Percentiles rank a stretch among this genome's conserved stretches.
phyloP scores from a whole-genome alignment of 1,140 invertebrate species.

The Chymomyza costata region DNA sequence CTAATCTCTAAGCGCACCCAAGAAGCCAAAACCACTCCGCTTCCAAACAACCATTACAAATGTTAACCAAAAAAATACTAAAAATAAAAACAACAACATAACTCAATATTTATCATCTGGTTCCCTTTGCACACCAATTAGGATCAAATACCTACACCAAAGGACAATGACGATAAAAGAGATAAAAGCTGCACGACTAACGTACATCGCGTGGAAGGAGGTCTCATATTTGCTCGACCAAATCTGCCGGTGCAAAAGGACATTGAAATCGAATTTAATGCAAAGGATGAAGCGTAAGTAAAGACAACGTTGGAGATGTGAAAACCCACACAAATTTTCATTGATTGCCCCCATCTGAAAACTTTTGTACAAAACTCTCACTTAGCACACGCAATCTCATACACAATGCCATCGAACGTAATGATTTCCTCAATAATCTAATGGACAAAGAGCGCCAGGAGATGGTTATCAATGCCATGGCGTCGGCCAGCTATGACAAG shows the following conservation, averaged over 20 bases:
- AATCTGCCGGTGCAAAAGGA: constrained; percentile 63
- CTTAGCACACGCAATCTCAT: constrained; percentile 77
- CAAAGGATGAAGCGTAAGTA: constrained; percentile 73
- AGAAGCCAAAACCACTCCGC: too few species aligned
- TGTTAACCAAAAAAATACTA: too few species aligned
- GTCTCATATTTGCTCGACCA: constrained; percentile 64
- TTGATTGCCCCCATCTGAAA: constrained; percentile 11
- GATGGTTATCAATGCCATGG: constrained; percentile 94
- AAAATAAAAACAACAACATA: constrained; percentile 33
- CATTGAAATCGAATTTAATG: constrained; percentile 63
- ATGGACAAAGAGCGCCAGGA: constrained; percentile 87
- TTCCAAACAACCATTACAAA: too few species aligned
- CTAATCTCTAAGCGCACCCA: too few species aligned
- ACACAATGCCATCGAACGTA: constrained; percentile 83
- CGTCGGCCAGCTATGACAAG: constrained; percentile 84
- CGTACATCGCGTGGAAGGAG: constrained; percentile 60
- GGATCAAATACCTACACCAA: constrained; percentile 39
- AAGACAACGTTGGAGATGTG: constrained; percentile 19
- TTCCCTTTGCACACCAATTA: constrained; percentile 30
- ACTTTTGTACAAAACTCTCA: constrained; percentile 2
- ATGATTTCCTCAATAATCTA: constrained; percentile 95
- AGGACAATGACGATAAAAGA: constrained; percentile 24
- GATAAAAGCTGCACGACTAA: constrained; percentile 30
- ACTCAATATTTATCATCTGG: constrained; percentile 10
- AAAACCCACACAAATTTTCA: constrained; percentile 25